Evolutionary conservation across 2,797 vertebrate species (phyloP).

Genomic region (Chrysocyon brachyurus): DNA sequence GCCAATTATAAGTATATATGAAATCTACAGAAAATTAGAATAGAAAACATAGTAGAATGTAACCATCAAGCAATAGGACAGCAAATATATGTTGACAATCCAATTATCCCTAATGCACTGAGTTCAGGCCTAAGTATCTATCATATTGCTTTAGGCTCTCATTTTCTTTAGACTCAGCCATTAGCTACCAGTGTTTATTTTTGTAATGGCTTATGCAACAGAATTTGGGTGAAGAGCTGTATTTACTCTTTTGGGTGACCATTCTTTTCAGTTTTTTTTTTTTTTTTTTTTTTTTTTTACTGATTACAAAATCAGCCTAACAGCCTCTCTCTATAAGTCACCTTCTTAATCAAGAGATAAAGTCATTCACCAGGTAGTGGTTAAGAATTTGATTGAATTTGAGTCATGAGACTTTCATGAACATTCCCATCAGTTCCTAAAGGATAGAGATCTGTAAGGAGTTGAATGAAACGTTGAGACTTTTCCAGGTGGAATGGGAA

Average conservation of each 20-base stretch:
- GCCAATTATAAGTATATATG: background rate
- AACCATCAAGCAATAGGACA: background rate
- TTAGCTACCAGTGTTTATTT: background rate
- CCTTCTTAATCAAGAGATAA: constrained; percentile 7
- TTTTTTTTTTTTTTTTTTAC: background rate
- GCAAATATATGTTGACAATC: background rate
- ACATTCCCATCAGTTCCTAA: constrained; percentile 24
- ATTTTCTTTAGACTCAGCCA: background rate
- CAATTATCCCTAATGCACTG: background rate
- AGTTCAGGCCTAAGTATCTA: background rate
- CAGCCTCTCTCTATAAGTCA: background rate
- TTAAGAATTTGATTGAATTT: constrained; percentile 29
- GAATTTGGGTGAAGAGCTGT: background rate
- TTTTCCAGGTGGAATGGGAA: background rate
- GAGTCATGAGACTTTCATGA: background rate
- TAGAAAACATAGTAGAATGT: background rate
- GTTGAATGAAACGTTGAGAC: background rate
- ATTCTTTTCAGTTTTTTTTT: background rate
- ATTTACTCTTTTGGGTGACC: background rate
- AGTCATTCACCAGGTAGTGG: background rate
- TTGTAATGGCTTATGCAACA: background rate
- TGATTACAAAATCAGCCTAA: constrained; percentile 34
- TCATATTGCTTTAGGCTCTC: background rate
- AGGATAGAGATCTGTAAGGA: background rate
- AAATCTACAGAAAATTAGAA: background rate